phyloP scores from a whole-genome alignment of 2,797 vertebrate genomes.

The Pachyuromys duprasi region DNA sequence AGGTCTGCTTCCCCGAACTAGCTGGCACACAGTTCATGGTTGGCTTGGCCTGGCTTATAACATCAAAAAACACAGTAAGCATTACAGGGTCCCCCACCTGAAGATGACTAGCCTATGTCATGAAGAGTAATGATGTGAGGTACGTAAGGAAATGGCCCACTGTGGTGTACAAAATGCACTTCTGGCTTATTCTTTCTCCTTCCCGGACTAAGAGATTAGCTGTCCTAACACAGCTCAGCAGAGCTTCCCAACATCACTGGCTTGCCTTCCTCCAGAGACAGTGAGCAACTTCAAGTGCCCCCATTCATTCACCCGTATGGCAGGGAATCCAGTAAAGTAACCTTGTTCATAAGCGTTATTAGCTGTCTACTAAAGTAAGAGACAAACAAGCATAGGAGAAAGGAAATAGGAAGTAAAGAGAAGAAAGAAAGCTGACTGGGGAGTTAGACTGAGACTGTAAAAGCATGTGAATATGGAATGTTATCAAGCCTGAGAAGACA shows the following conservation, averaged over 20 bases:
- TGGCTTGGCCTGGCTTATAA: background rate
- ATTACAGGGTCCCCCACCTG: background rate
- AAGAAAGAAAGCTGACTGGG: background rate
- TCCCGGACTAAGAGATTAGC: background rate
- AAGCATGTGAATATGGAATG: background rate
- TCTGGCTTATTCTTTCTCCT: background rate
- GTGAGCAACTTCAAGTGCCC: background rate
- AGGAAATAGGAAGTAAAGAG: background rate
- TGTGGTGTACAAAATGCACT: background rate
- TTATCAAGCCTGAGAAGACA: background rate
- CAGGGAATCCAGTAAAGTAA: background rate
- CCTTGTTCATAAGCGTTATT: background rate
- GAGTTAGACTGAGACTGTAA: background rate
- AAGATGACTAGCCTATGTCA: constrained; percentile 1
- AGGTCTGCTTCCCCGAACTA: constrained; percentile 30
- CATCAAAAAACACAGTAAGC: constrained; percentile 17
- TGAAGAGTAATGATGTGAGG: background rate
- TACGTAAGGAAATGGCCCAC: background rate
- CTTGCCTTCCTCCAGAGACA: background rate
- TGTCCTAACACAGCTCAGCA: background rate
- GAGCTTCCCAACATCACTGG: background rate
- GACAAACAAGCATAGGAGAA: background rate
- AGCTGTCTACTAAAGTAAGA: background rate
- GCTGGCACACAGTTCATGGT: background rate
- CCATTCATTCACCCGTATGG: background rate